phyloP scores from a whole-genome alignment of 2,888 invertebrate genomes.

The Microctonus brassicae region DNA sequence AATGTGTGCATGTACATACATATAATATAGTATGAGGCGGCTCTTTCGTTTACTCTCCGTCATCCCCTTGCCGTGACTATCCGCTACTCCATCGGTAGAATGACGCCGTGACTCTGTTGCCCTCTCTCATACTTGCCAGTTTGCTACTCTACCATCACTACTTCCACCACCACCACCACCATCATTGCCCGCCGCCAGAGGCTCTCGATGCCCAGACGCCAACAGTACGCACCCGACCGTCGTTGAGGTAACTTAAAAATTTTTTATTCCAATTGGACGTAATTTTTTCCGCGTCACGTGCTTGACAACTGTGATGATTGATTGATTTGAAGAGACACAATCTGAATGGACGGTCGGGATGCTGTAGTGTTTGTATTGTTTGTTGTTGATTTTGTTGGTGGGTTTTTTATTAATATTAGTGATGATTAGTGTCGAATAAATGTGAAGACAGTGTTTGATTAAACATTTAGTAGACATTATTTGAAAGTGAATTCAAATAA shows the following conservation, averaged over 20 bases:
- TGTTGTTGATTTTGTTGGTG: too few relatives aligned
- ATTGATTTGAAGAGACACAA: constrained; percentile 9
- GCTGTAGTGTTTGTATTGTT: too few relatives aligned
- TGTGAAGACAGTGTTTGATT: neutral
- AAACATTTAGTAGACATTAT: neutral
- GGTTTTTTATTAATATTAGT: too few relatives aligned
- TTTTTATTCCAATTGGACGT: neutral
- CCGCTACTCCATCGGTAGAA: neutral
- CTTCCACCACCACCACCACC: neutral
- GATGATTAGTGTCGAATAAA: neutral
- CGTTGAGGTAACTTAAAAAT: constrained; percentile 35
- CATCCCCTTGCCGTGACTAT: neutral
- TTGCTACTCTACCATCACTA: neutral
- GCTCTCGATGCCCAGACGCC: constrained; percentile 24
- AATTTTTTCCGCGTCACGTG: constrained; percentile 23
- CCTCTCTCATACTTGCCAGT: neutral
- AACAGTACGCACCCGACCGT: constrained; percentile 44
- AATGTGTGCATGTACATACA: neutral
- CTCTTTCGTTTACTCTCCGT: neutral
- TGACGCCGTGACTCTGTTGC: constrained; percentile 8
- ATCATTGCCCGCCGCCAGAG: constrained; percentile 34
- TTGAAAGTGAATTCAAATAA: neutral
- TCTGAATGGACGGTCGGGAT: too few relatives aligned
- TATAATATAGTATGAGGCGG: too few relatives aligned
- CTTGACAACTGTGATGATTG: constrained; percentile 36